Evolutionary conservation across 2,888 invertebrate species (phyloP), one percentile per base, ranked within the genome.

Genomic region (Morinoia aosen): DNA sequence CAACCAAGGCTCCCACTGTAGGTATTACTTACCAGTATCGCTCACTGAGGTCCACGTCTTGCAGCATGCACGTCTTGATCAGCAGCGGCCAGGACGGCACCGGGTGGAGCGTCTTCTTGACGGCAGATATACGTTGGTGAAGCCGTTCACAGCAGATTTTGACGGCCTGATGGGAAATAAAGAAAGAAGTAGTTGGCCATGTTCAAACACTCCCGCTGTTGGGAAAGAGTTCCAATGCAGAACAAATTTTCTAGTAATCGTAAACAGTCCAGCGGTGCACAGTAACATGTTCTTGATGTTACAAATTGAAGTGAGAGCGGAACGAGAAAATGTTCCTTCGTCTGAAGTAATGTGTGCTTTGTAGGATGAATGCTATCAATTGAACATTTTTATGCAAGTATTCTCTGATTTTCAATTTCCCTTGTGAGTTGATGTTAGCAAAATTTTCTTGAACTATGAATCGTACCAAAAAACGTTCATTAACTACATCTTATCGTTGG

Each of bases 31-130:
- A 96, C 97, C 97, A 97, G 95, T 97, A 97, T 95, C 97, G 95
- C 25, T 97, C 97, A n/a, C 97, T 97, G 2, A 97, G 97, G 95
- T 97, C 97, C 11, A 97, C 96, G 48, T 97, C 97, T 33, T 97
- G 96, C 5, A 94, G n/a, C 95, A 96, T 97, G 96, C 97, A 97
- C 76, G 97, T 97, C 14, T 97, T 97, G 48, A 97, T 97, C 10
- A 97, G 96, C 48, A 97, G 96, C 94, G 97, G 96, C 97, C 97
- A 97, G 58, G 95, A 58, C 33, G 95, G 94, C 48, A 91, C 57
- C 40, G 19, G 58, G 19, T 56, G 58, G 33, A 64, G 93, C 11
- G 91, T 39, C 16, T 93, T 56, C n/a, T 57, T 96, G 39, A 96
- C 95, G 11, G 76, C 88, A 56, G 94, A 58, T 33, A 96, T 95